Evolutionary conservation across 1,140 invertebrate genomes (phyloP), one percentile per base, ranked within the genome.

Genomic region (Drosophila virilis): DNA sequence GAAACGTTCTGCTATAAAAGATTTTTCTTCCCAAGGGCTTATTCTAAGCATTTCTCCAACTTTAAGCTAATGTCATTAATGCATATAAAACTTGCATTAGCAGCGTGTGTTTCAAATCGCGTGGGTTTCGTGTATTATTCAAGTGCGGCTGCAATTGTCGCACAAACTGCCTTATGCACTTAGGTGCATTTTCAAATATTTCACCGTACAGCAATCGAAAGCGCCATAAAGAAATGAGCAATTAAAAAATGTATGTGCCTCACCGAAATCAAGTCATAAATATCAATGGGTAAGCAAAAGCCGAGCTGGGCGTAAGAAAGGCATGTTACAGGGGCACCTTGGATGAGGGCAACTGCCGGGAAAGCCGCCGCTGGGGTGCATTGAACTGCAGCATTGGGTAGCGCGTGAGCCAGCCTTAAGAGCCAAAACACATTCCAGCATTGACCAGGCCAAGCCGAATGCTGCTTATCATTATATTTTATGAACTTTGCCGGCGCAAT

Each of bases 381-480:
- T 38, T 83, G 79, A 86, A 83, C 83, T 67, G 55, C 54, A 50
- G 40, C 40, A 8, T 9, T n/a, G 9, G 9, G 15, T 42, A 6
- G 7, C 54, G 15, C 32, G n/a, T 37, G 32, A 52, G 46, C 9
- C 42, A 15, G 6, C 35, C 61, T 42, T 28, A 78, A 67, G 42
- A 38, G 73, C 51, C 48, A 58, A 28, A 43, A n/a, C 40, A 50
- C 32, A 22, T 74, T 37, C 46, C 48, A 40, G 48, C 64, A 68
- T 52, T 65, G 46, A 28, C 70, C 37, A 40, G 45, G 13, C 28
- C 17, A 58, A 70, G 52, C 65, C 22, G 83, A 83, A 88, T 88
- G 65, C 81, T 74, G 83, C 76, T 76, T 88, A 88, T 86, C 83
- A 86, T 86, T 86, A 83, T 74, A 77, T 86, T 86, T 88, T 82